Evolutionary conservation across 1,140 invertebrate species (phyloP), one percentile per base, ranked within the genome.

Genomic region (Drosophila funebris): DNA sequence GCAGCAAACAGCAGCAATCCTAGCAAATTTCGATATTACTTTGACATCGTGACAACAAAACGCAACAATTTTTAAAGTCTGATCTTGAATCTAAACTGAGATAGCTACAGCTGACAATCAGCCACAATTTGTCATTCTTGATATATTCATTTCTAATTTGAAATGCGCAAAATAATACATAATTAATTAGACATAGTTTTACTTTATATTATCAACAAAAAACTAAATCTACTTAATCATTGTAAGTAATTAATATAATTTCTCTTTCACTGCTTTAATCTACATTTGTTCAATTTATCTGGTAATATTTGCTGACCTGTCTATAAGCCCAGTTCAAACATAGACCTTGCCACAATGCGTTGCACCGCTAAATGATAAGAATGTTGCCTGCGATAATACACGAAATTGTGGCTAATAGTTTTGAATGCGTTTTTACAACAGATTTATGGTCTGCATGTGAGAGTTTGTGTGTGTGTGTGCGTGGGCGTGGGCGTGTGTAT

Each of bases 391-490:
- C 53, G 48, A 66, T 61, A 64, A 64, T 78, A 39, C 41, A 58
- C 22, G 41, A 43, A 61, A 43, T 57, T 81, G 36, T 36, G 56
- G 27, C 27, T 57, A 69, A 62, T 60, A 62, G 61, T 73, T 68
- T 46, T 58, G 33, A 27, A 53, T 73, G 53, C 43, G 60, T 76
- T 73, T 73, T 63, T 69, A 62, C 39, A 53, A 13, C 63, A 63
- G 53, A 73, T 73, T 69, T 73, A 76, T 73, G 56, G 52, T 37
- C 8, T 27, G 14, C 50, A 29, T 56, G 31, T 41, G 41, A 29
- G 14, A 16, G 29, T 39, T 11, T 24, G 60, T 11, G 11, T 13
- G 56, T 41, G 2, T 62, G 36, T 36, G 71, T 31, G 37, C 53
- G 14, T 18, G 13, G 14, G 48, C 1, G 3, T 53, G 18, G 27